Evolutionary conservation across 37 sponge, comb jelly and placozoan genomes (phyloP), one percentile per base, ranked within the genome.

Genomic region (Beroe forskalii): DNA sequence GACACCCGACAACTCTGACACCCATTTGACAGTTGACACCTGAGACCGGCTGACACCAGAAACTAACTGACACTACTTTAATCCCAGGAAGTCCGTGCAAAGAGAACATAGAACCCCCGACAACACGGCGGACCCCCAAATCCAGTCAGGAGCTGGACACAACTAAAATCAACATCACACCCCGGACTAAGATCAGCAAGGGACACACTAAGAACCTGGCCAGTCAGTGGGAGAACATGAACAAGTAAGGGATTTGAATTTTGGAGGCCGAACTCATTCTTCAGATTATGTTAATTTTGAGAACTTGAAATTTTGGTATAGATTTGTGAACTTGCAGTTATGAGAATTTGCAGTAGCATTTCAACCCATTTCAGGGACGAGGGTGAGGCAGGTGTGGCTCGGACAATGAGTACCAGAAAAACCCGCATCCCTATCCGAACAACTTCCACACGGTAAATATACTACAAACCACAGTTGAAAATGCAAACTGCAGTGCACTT

Each of bases 181-280:
- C 86, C 4, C 86, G 86, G 0, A 42, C 86, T 41, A 80, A 80
- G 42, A 25, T 80, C 28, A 22, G 41, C 48, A 40, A 38, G 86
- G 86, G 86, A 28, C 27, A 28, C 48, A 80, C 86, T n/a, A 80
- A 80, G 42, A 80, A 41, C 55, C 55, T 80, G 86, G 30, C 86
- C 22, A 80, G 55, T 43, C 86, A 80, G 30, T 80, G 86, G 86
- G 86, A 80, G 55, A 80, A 80, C 27, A 80, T 80, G 86, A 80
- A 80, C 55, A 80, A 37, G 72, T 69, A 80, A 42, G 40, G 67
- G n/a, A n/a, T n/a, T n/a, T 55, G 60, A 55, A n/a, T n/a, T n/a
- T n/a, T n/a, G n/a, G n/a, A n/a, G n/a, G n/a, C n/a, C n/a, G n/a
- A n/a, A n/a, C n/a, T n/a, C n/a, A n/a, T n/a, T n/a, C n/a, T n/a